phyloP scores from a whole-genome alignment of 1,140 invertebrate genomes.

The Anoplolepis gracilipes region DNA sequence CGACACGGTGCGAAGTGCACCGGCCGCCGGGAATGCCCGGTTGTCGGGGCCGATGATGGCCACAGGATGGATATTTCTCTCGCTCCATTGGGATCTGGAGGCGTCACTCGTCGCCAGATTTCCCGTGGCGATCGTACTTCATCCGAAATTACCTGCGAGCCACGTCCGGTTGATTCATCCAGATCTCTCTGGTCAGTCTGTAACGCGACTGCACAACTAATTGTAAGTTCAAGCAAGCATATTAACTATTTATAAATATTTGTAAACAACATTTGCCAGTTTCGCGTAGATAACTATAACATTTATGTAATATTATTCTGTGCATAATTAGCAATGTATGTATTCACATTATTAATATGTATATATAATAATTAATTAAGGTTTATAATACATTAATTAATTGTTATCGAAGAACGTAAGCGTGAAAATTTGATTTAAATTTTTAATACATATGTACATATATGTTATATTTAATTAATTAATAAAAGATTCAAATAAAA shows the following conservation, averaged over 20 bases:
- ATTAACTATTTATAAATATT: slow-evolving; percentile 49
- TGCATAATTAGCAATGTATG: background rate
- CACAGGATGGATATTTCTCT: slow-evolving; percentile 66
- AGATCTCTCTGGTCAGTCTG: slow-evolving; percentile 53
- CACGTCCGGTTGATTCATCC: slow-evolving; percentile 70
- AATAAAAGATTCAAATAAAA: background rate
- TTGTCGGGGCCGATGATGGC: slow-evolving; percentile 62
- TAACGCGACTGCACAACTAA: slow-evolving; percentile 52
- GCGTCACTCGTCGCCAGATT: slow-evolving; percentile 76
- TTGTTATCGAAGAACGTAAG: background rate
- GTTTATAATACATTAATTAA: background rate
- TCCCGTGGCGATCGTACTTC: slow-evolving; percentile 76
- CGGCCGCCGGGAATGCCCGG: slow-evolving; percentile 11
- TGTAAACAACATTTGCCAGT: slow-evolving; percentile 21
- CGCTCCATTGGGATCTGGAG: slow-evolving; percentile 65
- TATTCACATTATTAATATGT: background rate
- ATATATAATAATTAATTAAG: background rate
- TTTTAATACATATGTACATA: background rate
- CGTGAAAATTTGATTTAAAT: background rate
- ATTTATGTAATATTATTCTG: slow-evolving; percentile 8
- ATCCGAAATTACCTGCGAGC: slow-evolving; percentile 75
- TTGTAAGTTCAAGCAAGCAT: slow-evolving; percentile 2
- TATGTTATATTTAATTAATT: background rate
- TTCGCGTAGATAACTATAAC: background rate
- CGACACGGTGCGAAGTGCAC: slow-evolving; percentile 32